These are phyloP conservation scores for Mesorhabditis spiculigera DNA, from an alignment of 2,888 invertebrate genomes.

Conservation along the genomic window DNA sequence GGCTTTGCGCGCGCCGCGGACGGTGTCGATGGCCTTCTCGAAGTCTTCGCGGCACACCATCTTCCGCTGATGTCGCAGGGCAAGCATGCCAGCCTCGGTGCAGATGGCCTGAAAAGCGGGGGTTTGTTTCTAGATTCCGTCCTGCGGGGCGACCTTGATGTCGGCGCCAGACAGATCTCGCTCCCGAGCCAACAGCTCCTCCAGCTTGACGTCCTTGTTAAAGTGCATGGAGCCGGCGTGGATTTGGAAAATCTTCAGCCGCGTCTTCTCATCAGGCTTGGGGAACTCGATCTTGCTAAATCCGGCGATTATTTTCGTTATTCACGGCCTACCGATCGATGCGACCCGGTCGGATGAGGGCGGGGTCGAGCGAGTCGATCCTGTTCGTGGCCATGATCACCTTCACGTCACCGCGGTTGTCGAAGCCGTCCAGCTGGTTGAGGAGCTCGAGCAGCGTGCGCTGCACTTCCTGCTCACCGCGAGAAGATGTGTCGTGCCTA, in stretches of 20 bases:
- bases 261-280: slow-evolving; percentile 9
- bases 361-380: slow-evolving; percentile 96
- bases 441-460: slow-evolving; percentile 96
- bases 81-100: slow-evolving; percentile 45
- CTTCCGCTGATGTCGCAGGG: slow-evolving; percentile 40
- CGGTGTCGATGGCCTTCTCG: slow-evolving; percentile 24
- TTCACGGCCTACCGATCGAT: slow-evolving; percentile 90
- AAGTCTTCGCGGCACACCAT: slow-evolving; percentile 23
- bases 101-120: slow-evolving; percentile 31
- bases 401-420: slow-evolving; percentile 91
- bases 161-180: slow-evolving; percentile 42
- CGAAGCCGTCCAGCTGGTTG: slow-evolving; percentile 96
- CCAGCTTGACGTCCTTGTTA: slow-evolving; percentile 36
- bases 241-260: slow-evolving; percentile 18
- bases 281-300: slow-evolving; percentile 10
- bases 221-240: slow-evolving; percentile 35
- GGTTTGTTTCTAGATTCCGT: background rate
- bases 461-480: slow-evolving; percentile 73
- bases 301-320: slow-evolving; percentile 63
- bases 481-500: slow-evolving; percentile 17
- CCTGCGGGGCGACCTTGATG: slow-evolving; percentile 25
- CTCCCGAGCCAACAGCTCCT: slow-evolving; percentile 33
- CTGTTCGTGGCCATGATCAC: slow-evolving; percentile 95
- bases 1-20: slow-evolving; percentile 29
- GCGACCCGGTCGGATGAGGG: slow-evolving; percentile 92